These are phyloP conservation scores for Onychomys leucogaster DNA, from an alignment of 2,797 vertebrate species.

Conservation along the genomic window DNA sequence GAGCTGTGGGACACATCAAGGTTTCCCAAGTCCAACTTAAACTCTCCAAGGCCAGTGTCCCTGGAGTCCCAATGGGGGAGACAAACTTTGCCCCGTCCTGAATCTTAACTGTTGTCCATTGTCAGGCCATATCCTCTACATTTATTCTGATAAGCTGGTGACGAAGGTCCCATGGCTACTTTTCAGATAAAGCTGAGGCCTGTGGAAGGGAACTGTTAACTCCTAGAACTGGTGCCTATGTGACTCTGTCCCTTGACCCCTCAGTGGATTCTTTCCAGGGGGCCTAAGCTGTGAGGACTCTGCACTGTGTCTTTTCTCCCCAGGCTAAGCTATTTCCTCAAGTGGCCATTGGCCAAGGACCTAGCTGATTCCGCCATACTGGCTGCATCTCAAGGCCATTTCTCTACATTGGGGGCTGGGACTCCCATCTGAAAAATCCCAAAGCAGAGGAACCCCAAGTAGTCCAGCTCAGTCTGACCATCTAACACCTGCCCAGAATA, in stretches of 20 bases:
- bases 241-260: not conserved
- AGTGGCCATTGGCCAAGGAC: not conserved
- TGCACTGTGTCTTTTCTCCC: not conserved
- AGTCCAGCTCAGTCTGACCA: conserved; percentile 7
- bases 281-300: not conserved
- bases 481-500: not conserved
- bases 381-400: not conserved
- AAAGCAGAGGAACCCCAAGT: not conserved
- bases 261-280: not conserved
- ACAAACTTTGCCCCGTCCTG: not conserved
- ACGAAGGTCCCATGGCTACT: not conserved
- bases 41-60: not conserved
- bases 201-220: not conserved
- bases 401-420: not conserved
- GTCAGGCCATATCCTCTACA: not conserved
- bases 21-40: not conserved
- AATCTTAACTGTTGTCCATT: not conserved
- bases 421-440: not conserved
- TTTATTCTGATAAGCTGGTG: not conserved
- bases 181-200: conserved; percentile 63
- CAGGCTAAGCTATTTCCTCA: conserved; percentile 13
- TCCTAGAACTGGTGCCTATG: not conserved
- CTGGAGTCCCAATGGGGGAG: not conserved
- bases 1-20: not conserved
- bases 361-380: not conserved